phyloP scores from a whole-genome alignment of 2,113 vertebrate species.

The Camelus dromedarius region DNA sequence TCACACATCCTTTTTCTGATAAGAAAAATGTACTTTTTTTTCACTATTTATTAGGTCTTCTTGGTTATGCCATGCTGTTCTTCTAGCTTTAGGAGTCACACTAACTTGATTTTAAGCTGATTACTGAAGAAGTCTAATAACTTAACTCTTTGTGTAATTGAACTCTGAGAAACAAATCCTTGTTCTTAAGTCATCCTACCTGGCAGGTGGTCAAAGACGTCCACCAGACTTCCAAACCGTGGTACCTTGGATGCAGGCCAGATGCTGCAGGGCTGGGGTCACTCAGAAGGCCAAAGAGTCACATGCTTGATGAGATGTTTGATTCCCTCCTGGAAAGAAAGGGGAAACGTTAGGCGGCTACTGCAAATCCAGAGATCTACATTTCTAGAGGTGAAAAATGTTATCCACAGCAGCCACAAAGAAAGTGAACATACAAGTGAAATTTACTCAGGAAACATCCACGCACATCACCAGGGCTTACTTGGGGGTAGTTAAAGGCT shows the following conservation, averaged over 20 bases:
- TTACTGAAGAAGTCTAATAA: constrained; percentile 38
- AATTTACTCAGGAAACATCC: background rate
- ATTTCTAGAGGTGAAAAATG: background rate
- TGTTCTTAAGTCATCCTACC: background rate
- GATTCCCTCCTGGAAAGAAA: constrained; percentile 40
- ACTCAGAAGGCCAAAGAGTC: background rate
- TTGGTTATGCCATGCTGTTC: background rate
- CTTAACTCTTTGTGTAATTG: constrained; percentile 70
- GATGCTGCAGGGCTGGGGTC: background rate
- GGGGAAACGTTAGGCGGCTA: background rate
- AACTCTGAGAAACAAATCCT: constrained; percentile 65
- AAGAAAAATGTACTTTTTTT: constrained; percentile 38
- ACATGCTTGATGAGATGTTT: background rate
- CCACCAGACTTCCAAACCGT: background rate
- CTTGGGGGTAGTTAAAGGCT: background rate
- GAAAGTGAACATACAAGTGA: background rate
- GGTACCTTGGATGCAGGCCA: background rate
- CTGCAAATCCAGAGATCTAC: background rate
- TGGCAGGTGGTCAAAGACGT: constrained; percentile 12
- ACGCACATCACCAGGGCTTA: background rate
- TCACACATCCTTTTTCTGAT: background rate
- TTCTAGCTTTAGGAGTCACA: constrained; percentile 44
- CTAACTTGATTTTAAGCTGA: constrained; percentile 37
- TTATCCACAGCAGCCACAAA: background rate
- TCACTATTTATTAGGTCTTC: constrained; percentile 39